A percentile compares a stretch with the other conserved stretches of the same genome.
Evolutionary conservation across 2,113 vertebrate species (phyloP).

Genomic region (Sterna hirundo): DNA sequence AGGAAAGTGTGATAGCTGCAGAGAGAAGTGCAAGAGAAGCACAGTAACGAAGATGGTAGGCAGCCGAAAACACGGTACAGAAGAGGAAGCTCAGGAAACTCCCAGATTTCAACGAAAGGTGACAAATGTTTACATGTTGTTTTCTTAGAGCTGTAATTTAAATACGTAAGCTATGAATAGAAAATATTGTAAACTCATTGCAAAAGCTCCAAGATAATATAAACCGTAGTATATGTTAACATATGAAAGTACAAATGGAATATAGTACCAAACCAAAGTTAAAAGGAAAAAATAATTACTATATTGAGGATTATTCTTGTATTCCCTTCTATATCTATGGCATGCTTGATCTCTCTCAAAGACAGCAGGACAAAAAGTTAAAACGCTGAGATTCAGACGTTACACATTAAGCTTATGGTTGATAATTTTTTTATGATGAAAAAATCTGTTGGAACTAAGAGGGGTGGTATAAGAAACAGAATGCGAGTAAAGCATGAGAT

Average conservation of each 20-base stretch:
- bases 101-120: conserved; percentile 61
- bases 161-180: background rate
- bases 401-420: background rate
- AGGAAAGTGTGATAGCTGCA: background rate
- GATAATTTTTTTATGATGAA: background rate
- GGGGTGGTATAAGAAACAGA: background rate
- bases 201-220: background rate
- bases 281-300: background rate
- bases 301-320: background rate
- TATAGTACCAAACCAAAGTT: background rate
- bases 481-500: background rate
- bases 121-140: conserved; percentile 1
- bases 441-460: background rate
- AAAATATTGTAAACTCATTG: background rate
- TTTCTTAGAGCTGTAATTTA: background rate
- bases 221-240: background rate
- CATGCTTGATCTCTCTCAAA: background rate
- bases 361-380: background rate
- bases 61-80: conserved; percentile 17
- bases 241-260: background rate
- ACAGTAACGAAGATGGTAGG: conserved; percentile 35
- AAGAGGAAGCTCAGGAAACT: conserved; percentile 16
- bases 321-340: background rate
- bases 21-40: background rate
- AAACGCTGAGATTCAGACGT: background rate